Evolutionary conservation across 1,140 invertebrate genomes (phyloP).

Genomic region (Teleogryllus occipitalis): DNA sequence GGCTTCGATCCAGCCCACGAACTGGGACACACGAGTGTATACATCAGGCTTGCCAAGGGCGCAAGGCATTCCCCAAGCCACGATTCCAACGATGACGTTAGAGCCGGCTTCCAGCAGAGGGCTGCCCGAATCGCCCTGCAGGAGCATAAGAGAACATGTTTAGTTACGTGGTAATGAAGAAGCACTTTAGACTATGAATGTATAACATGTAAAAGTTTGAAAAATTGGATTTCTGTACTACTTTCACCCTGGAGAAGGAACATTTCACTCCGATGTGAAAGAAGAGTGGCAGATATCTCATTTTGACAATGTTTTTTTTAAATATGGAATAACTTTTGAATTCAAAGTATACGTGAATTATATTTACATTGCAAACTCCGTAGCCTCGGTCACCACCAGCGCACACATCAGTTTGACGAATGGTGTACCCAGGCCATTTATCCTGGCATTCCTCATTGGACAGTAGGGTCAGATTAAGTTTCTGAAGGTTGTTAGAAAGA

Average conservation of each 20-base stretch:
- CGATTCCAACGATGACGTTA: conserved; percentile 34
- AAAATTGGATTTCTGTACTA: too few species aligned
- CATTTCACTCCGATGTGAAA: too few species aligned
- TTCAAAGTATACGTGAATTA: too few species aligned
- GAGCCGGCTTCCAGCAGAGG: conserved; percentile 27
- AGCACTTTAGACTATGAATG: not conserved
- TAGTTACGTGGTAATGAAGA: not conserved
- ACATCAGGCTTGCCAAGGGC: conserved; percentile 35
- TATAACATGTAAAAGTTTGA: too few species aligned
- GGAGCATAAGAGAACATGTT: conserved; percentile 10
- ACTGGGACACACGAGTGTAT: conserved; percentile 34
- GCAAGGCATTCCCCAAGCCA: conserved; percentile 38
- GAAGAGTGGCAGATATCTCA: too few species aligned
- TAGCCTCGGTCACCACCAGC: not conserved
- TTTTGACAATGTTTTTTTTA: too few species aligned
- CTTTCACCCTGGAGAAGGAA: too few species aligned
- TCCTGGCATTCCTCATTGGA: not conserved
- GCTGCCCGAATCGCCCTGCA: conserved; percentile 38
- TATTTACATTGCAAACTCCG: conserved; percentile 13
- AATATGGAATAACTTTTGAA: too few species aligned
- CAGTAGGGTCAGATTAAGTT: not conserved
- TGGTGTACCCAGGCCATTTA: too few species aligned
- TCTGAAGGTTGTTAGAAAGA: conserved; percentile 14
- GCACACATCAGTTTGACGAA: not conserved
- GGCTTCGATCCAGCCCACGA: conserved; percentile 39